Base-by-base conservation (phyloP, 2,113 vertebrate species). In the Tetraodon nigroviridis region DNA sequence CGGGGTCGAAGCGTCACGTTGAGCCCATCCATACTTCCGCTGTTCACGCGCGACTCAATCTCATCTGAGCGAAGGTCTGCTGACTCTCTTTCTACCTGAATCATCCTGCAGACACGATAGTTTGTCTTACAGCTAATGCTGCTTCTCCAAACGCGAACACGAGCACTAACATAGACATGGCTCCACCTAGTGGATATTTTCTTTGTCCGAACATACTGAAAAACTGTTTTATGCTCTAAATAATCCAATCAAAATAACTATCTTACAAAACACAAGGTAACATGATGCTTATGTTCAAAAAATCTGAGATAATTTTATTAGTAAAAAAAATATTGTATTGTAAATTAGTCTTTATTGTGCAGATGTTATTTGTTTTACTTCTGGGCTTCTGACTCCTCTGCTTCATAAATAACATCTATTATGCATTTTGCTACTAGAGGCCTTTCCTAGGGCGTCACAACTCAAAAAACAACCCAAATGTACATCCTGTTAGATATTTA, bases 41-140 rank as follows among this genome's bases (percentile, higher is more conserved):
- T 96, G 7, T 93, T 96, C 50, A 97, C 94, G 0, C 94, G 93
- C 0, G 92, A 93, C 89, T 98, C 93, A 0, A 97, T 91, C 85
- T 97, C 95, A 40, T 97, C 96, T 0, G 94, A 93, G 0, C 93
- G 93, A 18, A 97, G 90, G 82, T 97, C 95, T 0, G 96, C 94
- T 13, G 93, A 95, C 67, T 98, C 96, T 67, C 96, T 93, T 78
- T 98, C 96, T 66, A 97, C 95, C 84, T 98, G 96, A 82, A 98
- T 97, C 95, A 98, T 96, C 87, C 96, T 98, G 75, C 11, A 24
- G n/a, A 47, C 20, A 40, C 6, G 5, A 18, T 40, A 20, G 44
- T 13, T 37, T 12, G 11, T 32, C 12, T 22, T 8, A 50, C 47
- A 44, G 32, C 24, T 5, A 55, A 7, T 50, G 41, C 5, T n/a